Conservation (phyloP, 2,113 vertebrate species). For the Mionectes macconnelli region DNA sequence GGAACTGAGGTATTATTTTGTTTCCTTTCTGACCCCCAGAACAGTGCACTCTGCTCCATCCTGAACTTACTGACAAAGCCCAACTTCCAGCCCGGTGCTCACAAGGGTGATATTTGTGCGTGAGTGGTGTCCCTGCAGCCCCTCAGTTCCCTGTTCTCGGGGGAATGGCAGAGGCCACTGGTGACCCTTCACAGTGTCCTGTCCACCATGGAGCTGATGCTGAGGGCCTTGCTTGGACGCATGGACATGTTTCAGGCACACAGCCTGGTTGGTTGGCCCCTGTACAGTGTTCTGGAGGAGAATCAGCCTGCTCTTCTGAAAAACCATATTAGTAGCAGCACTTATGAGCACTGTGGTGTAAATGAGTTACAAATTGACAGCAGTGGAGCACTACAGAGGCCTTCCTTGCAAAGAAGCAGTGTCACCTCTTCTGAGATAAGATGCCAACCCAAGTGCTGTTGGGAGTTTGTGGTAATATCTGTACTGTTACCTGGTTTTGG, state of each 20-base stretch:
- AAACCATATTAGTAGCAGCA: neutral
- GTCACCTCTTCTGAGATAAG: neutral
- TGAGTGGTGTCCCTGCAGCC: neutral
- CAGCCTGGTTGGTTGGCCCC: neutral
- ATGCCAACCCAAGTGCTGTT: neutral
- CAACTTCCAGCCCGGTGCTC: neutral
- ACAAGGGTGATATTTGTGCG: neutral
- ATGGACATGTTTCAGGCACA: neutral
- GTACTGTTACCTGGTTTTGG: neutral
- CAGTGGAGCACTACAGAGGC: neutral
- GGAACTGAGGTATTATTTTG: neutral
- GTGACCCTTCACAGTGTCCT: neutral
- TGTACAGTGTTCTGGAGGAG: fast-evolving
- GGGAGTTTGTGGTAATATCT: neutral
- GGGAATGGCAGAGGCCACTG: neutral
- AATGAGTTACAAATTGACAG: neutral
- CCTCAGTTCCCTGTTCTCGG: neutral
- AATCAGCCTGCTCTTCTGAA: neutral
- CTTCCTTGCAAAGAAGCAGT: neutral
- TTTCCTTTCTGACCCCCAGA: neutral
- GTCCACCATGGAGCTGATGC: neutral
- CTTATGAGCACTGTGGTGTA: neutral
- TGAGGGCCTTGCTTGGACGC: neutral
- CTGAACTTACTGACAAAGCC: neutral
- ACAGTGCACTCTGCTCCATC: neutral